Percentiles rank a stretch among this genome's conserved stretches.
These are phyloP conservation scores for Drosophila parvula DNA, from an alignment of 1,140 invertebrate species.

Conservation along the genomic window DNA sequence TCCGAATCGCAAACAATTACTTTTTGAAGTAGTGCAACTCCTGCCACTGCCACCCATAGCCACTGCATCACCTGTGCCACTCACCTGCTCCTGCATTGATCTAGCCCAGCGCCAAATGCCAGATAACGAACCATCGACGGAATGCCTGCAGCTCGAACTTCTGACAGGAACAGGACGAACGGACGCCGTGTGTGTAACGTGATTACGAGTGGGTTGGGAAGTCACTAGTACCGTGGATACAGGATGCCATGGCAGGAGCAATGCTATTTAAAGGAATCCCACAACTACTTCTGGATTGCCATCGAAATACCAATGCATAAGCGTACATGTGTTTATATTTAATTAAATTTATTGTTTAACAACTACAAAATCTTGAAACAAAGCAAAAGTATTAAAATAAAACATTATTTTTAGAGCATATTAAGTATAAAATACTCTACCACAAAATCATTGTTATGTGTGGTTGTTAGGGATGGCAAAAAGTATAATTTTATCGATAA, in stretches of 20 bases:
- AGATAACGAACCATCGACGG: slow-evolving; percentile 63
- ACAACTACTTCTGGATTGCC: neutral
- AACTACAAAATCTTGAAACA: neutral
- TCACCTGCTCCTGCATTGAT: slow-evolving; percentile 72
- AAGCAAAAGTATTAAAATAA: neutral
- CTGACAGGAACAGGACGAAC: slow-evolving; percentile 43
- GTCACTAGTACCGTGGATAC: slow-evolving; percentile 2
- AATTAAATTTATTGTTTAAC: neutral
- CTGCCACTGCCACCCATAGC: slow-evolving; percentile 12
- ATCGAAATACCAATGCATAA: neutral
- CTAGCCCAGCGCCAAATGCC: slow-evolving; percentile 62
- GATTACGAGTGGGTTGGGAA: slow-evolving; percentile 32
- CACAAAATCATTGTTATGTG: no score
- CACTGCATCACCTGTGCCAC: slow-evolving; percentile 44
- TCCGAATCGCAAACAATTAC: slow-evolving; percentile 82
- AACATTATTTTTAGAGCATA: neutral
- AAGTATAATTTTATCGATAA: no score
- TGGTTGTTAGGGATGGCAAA: no score
- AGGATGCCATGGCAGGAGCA: neutral
- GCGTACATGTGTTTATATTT: neutral
- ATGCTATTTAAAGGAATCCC: slow-evolving; percentile 1
- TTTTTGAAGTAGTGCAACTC: slow-evolving; percentile 71
- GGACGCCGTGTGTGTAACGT: slow-evolving; percentile 42
- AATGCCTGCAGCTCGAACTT: slow-evolving; percentile 60
- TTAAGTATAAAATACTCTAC: neutral